These are phyloP conservation scores for Plecturocebus donacophilus DNA, from an alignment of 2,113 vertebrate species.

Conservation along the genomic window DNA sequence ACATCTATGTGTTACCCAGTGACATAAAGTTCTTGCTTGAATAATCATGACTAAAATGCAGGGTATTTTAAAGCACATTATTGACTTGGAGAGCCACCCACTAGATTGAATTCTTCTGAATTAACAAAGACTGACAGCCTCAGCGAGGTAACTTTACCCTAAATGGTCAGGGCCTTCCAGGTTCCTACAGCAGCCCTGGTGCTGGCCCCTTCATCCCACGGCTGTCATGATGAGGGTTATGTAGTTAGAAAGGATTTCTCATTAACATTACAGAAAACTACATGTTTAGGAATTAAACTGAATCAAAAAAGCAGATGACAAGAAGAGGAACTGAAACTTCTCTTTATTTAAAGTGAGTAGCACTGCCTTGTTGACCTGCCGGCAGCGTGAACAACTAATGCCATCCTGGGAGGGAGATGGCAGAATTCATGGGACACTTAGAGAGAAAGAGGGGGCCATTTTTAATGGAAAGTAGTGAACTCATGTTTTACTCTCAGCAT, in stretches of 20 bases:
- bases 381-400: neutral
- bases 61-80: slow-evolving; percentile 67
- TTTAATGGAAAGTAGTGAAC: slow-evolving; percentile 58
- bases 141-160: slow-evolving; percentile 24
- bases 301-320: neutral
- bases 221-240: neutral
- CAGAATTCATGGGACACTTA: slow-evolving; percentile 15
- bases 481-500: slow-evolving; percentile 50
- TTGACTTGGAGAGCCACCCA: slow-evolving; percentile 63
- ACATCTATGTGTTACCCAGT: slow-evolving; percentile 66
- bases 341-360: neutral
- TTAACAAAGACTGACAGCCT: slow-evolving; percentile 64
- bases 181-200: neutral
- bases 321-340: neutral
- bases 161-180: neutral
- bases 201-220: neutral
- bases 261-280: neutral
- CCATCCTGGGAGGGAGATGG: neutral
- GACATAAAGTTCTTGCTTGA: slow-evolving; percentile 72
- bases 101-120: slow-evolving; percentile 51
- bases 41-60: slow-evolving; percentile 72
- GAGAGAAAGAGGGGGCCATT: slow-evolving; percentile 4
- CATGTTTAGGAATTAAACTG: neutral
- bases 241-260: neutral
- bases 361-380: neutral